These are phyloP conservation scores for Polyergus mexicanus DNA, from an alignment of 1,140 invertebrate genomes.

Conservation along the genomic window DNA sequence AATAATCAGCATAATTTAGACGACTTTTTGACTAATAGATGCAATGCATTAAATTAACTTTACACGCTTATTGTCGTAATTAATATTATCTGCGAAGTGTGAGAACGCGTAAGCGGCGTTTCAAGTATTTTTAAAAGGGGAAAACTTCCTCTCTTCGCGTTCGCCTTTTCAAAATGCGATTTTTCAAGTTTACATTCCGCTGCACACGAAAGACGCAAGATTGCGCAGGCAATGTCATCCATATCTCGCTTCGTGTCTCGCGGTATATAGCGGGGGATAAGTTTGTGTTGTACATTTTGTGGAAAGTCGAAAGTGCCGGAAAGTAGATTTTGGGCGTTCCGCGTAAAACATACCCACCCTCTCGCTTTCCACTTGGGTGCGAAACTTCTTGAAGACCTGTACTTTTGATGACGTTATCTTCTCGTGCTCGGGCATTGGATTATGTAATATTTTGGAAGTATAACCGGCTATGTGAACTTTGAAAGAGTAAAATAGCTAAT, in stretches of 20 bases:
- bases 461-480: conserved; percentile 10
- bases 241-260: conserved; percentile 38
- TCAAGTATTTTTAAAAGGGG: not conserved
- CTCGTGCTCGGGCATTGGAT: conserved; percentile 25
- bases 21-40: not conserved
- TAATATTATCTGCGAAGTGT: not conserved
- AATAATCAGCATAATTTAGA: not conserved
- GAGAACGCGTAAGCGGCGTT: not conserved
- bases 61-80: not conserved
- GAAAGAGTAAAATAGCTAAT: conserved; percentile 4
- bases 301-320: conserved; percentile 48
- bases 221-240: conserved; percentile 36
- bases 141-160: not conserved
- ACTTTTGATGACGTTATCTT: conserved; percentile 45
- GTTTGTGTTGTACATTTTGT: conserved; percentile 56
- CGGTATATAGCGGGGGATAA: conserved; percentile 40
- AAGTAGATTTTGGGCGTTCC: conserved; percentile 43
- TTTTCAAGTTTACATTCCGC: conserved; percentile 45
- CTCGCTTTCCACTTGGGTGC: conserved; percentile 1
- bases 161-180: conserved; percentile 41
- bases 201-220: conserved; percentile 46
- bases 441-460: conserved; percentile 31
- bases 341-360: conserved; percentile 25
- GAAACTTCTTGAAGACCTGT: conserved; percentile 23
- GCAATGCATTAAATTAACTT: conserved; percentile 2